Evolutionary conservation across 2,113 vertebrate genomes (phyloP), one percentile per base, ranked within the genome.

Genomic region (Xiphophorus hellerii): DNA sequence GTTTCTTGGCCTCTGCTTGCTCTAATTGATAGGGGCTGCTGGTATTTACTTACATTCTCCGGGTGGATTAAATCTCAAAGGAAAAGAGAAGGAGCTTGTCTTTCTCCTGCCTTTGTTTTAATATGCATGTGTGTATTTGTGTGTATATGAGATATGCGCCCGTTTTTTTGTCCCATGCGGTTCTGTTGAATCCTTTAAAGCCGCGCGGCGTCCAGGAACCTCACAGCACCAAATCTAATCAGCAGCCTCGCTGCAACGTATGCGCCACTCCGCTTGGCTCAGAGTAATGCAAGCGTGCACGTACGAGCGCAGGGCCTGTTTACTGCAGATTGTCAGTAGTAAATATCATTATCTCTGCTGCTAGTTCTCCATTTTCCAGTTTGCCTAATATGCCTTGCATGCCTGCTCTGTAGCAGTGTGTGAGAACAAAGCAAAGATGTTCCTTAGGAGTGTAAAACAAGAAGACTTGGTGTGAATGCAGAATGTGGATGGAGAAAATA

Each of bases 21-120:
- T 87, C 78, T 88, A 92, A 90, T 88, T 92, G 90, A 92, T 91
- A 80, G 87, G 83, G 86, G 89, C 83, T 87, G 85, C 85, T 89
- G 87, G 86, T 90, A 85, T 91, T 90, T 91, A 87, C 86, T 88
- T 91, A 81, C 86, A 81, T 90, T 89, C 84, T 87, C 78, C 39
- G 71, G 77, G 74, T 65, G 85, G 85, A 88, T 93, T 91, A 82
- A 87, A 87, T 91, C 87, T 93, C 85, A 87, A 89, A 91, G 89
- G 85, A 78, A 84, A 80, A 73, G 60, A 72, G 72, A 84, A 73
- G 62, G 74, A 77, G 69, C 62, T 77, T 78, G 42, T 87, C 84
- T 87, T 88, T 83, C 81, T 78, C 42, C 54, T 68, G 25, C 75
- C 78, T 87, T 83, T 80, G 67, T 86, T 81, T 90, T 81, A 78